These are phyloP conservation scores for Polyploca ridens DNA, from an alignment of 2,888 invertebrate species.

Conservation along the genomic window DNA sequence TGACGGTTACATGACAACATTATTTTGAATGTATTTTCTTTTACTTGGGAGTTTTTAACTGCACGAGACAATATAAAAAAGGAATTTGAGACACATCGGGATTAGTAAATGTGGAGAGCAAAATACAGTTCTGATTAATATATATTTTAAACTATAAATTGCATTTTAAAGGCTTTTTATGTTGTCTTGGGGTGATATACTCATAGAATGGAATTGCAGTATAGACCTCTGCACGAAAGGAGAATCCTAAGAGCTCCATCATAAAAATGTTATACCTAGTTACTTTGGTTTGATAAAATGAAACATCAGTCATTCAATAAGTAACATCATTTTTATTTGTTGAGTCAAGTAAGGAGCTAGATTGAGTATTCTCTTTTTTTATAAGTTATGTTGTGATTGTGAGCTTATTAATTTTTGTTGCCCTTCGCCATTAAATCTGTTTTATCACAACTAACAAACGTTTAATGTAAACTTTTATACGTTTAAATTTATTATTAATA, in stretches of 20 bases:
- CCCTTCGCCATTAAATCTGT: conserved; percentile 18
- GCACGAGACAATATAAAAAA: background rate
- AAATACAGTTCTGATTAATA: background rate
- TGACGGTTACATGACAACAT: conserved; percentile 11
- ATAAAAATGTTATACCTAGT: too few relatives aligned
- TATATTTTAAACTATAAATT: too few relatives aligned
- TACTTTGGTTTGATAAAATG: too few relatives aligned
- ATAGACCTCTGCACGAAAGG: background rate
- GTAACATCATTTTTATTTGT: background rate
- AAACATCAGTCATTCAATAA: background rate
- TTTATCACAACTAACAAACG: background rate
- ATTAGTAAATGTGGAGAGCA: background rate
- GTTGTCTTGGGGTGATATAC: background rate
- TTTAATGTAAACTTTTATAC: conserved; percentile 15
- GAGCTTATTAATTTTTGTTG: conserved; percentile 52
- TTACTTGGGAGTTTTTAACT: background rate
- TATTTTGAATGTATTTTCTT: conserved; percentile 14
- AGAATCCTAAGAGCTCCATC: background rate
- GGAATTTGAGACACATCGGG: background rate
- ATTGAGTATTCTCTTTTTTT: background rate
- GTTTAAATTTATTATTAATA: background rate
- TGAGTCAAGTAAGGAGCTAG: background rate
- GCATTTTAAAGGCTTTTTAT: background rate
- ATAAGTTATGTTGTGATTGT: conserved; percentile 39
- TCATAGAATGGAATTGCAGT: background rate